phyloP scores from a whole-genome alignment of 2,113 vertebrate genomes.

The Mirounga angustirostris region DNA sequence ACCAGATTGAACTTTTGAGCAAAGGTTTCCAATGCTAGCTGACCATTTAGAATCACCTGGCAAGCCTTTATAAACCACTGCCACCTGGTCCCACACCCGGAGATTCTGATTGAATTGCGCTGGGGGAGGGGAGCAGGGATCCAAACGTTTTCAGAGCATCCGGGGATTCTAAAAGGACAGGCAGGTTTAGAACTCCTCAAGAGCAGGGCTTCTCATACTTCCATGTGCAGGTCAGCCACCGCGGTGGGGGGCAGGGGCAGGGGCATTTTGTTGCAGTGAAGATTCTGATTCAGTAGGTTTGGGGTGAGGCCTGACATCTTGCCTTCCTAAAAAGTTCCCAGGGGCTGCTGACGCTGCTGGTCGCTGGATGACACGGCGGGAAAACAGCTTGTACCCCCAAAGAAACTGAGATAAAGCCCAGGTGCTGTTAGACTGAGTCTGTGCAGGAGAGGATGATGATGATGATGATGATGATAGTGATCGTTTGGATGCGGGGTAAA shows the following conservation, averaged over 20 bases:
- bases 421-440: not conserved
- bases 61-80: not conserved
- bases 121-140: no score
- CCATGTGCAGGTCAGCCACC: accelerated
- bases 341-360: no score
- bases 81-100: not conserved
- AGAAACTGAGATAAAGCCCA: not conserved
- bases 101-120: not conserved
- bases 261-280: not conserved
- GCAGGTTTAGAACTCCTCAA: not conserved
- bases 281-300: not conserved
- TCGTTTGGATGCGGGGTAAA: not conserved
- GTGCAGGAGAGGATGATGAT: not conserved
- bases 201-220: not conserved
- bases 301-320: not conserved
- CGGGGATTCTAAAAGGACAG: not conserved
- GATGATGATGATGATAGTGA: not conserved
- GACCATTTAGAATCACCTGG: not conserved
- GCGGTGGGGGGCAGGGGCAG: accelerated
- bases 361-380: not conserved
- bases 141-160: not conserved
- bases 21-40: not conserved
- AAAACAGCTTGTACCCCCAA: not conserved
- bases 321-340: not conserved
- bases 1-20: not conserved